phyloP scores from a whole-genome alignment of 2,113 vertebrate genomes.

The Lagopus leucura region DNA sequence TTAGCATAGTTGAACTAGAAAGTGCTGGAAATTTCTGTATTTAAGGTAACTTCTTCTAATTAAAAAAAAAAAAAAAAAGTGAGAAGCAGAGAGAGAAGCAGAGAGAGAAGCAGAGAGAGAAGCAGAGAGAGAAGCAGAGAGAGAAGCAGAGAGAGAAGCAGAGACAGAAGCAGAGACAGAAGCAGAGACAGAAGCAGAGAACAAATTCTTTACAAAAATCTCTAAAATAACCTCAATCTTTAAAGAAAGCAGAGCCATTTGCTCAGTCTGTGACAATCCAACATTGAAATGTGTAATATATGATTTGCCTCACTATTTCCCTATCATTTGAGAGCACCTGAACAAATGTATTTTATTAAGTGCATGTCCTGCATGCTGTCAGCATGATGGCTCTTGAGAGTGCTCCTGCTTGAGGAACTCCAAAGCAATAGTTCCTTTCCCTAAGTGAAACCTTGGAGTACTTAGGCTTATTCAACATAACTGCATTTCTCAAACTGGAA shows the following conservation, averaged over 20 bases:
- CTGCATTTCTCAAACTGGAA: not conserved
- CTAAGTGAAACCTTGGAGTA: not conserved
- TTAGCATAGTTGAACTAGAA: not conserved
- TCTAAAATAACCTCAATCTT: not conserved
- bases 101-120: too few species aligned
- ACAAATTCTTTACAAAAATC: not conserved
- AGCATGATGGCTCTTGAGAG: not conserved
- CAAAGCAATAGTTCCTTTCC: not conserved
- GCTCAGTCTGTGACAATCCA: not conserved
- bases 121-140: too few species aligned
- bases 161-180: too few species aligned
- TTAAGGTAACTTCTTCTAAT: not conserved
- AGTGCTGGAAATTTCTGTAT: not conserved
- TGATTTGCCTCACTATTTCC: not conserved
- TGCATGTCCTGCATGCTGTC: constrained; percentile 21
- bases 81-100: too few species aligned
- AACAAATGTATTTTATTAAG: constrained; percentile 22
- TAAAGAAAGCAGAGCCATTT: not conserved
- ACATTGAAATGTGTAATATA: not conserved
- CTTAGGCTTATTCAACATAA: not conserved
- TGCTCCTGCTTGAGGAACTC: not conserved
- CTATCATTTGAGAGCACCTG: not conserved
- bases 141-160: too few species aligned
- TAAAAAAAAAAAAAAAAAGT: not conserved
- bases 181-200: too few species aligned